These are phyloP conservation scores for Heliconius melpomene DNA, from an alignment of 1,140 invertebrate species.

Conservation along the genomic window DNA sequence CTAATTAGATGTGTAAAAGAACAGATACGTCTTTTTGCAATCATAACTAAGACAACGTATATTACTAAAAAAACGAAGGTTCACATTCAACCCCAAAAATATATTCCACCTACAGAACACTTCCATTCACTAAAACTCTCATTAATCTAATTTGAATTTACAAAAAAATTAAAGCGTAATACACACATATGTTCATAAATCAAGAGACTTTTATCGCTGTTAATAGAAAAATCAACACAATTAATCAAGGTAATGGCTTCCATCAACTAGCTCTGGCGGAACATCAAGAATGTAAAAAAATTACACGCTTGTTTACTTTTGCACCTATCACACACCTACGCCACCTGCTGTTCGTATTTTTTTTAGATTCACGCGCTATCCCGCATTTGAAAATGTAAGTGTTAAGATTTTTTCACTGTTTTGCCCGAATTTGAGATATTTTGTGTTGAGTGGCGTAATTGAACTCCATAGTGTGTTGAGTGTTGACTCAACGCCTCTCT, in stretches of 20 bases:
- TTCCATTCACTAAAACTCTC: background rate
- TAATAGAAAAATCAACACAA: constrained; percentile 23
- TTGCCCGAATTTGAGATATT: background rate
- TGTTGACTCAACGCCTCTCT: too few relatives aligned
- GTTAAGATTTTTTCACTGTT: background rate
- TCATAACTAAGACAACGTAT: background rate
- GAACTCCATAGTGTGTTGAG: too few relatives aligned
- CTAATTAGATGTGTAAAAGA: too few relatives aligned
- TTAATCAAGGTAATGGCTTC: constrained; percentile 30
- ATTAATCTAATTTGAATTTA: constrained; percentile 5
- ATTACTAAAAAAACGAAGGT: background rate
- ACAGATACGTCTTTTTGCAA: too few relatives aligned
- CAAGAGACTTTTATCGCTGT: constrained; percentile 22
- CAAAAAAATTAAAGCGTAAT: background rate
- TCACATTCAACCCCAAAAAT: background rate
- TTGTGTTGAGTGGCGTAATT: too few relatives aligned
- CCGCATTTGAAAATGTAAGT: background rate
- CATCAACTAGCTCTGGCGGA: constrained; percentile 28
- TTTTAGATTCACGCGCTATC: background rate
- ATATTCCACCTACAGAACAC: background rate
- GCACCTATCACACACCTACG: constrained; percentile 28
- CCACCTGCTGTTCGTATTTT: constrained; percentile 18
- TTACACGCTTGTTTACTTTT: constrained; percentile 12
- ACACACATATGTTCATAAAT: constrained; percentile 16
- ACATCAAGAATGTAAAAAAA: constrained; percentile 29